phyloP scores from a whole-genome alignment of 1,140 invertebrate genomes.

The Lethocerus indicus region DNA sequence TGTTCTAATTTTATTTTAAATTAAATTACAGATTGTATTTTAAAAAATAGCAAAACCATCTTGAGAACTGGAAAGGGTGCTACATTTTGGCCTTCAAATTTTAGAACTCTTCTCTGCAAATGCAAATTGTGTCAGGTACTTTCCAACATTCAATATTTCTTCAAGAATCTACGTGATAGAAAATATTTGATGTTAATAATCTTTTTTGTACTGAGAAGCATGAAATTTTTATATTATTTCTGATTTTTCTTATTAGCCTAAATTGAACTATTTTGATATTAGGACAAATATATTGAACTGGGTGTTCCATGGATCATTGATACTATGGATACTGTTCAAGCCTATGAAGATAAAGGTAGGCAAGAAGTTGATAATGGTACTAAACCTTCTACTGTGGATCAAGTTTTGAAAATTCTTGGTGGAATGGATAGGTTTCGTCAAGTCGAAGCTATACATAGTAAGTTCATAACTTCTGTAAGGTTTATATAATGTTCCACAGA shows the following conservation, averaged over 20 bases:
- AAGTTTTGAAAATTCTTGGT: conserved; percentile 42
- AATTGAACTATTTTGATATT: conserved; percentile 14
- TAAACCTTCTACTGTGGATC: conserved; percentile 46
- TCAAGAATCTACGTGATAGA: no score
- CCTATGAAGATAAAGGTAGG: conserved; percentile 70
- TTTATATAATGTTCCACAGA: no score
- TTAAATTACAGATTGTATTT: neutral
- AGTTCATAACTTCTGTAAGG: conserved; percentile 13
- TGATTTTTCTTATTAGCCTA: neutral
- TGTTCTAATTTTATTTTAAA: neutral
- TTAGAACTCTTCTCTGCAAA: conserved; percentile 30
- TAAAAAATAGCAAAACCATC: neutral
- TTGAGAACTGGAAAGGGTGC: conserved; percentile 16
- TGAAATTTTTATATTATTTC: no score
- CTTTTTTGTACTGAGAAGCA: no score
- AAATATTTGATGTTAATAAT: no score
- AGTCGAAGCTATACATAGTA: conserved; percentile 59
- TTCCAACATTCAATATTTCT: neutral
- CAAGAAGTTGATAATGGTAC: conserved; percentile 20
- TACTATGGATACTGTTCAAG: conserved; percentile 63
- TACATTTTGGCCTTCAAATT: conserved; percentile 27
- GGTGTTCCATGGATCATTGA: conserved; percentile 59
- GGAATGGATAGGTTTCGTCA: conserved; percentile 63
- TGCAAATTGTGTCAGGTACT: conserved; percentile 28
- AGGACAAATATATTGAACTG: conserved; percentile 46